phyloP scores from a whole-genome alignment of 2,113 vertebrate species.

The Pseudonaja textilis region DNA sequence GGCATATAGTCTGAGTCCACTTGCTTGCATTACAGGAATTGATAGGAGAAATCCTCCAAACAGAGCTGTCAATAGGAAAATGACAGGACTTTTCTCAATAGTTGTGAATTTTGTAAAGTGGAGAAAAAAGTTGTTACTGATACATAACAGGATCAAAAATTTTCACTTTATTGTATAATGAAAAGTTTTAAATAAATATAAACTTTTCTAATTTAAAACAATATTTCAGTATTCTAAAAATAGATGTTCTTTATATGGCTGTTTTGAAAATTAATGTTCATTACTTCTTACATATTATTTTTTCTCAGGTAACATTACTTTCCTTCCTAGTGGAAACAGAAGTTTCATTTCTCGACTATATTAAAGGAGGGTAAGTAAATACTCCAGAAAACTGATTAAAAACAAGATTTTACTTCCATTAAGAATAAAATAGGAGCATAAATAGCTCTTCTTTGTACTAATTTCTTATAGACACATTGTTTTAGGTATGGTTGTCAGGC shows the following conservation, averaged over 20 bases:
- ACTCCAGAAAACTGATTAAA: constrained; percentile 39
- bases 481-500: background rate
- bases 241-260: constrained; percentile 36
- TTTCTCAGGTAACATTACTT: constrained; percentile 90
- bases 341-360: constrained; percentile 98
- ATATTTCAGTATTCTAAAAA: constrained; percentile 32
- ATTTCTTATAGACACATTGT: background rate
- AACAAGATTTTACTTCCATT: background rate
- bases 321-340: constrained; percentile 97
- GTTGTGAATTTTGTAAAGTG: background rate
- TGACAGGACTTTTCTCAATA: background rate
- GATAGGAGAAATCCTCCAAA: too few species aligned
- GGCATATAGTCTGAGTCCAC: background rate
- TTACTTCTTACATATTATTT: constrained; percentile 62
- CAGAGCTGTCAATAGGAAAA: background rate
- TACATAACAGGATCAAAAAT: background rate
- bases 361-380: constrained; percentile 95
- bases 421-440: background rate
- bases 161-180: constrained; percentile 33
- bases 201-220: constrained; percentile 23
- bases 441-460: background rate
- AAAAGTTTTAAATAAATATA: background rate
- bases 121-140: background rate
- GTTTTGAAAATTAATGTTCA: constrained; percentile 40
- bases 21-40: background rate